Conservation (phyloP, 2,888 invertebrate genomes). For the Eumacrocentrus americanus region DNA sequence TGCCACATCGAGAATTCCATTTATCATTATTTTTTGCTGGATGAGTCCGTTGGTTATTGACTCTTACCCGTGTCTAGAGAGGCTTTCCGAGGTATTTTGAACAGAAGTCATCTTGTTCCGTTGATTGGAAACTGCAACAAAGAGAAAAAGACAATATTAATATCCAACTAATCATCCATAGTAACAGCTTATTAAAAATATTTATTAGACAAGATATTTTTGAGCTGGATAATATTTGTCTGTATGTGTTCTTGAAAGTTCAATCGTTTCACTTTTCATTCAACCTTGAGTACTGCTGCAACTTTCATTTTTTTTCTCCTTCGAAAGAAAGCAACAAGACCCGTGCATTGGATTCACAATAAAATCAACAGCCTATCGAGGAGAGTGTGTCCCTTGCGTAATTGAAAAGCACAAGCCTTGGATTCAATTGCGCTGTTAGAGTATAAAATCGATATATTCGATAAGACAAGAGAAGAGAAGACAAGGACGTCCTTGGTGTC, state of each 20-base stretch:
- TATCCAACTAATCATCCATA: background rate
- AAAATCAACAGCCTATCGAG: background rate
- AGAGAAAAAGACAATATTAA: background rate
- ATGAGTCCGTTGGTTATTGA: no score
- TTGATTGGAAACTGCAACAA: slow-evolving; percentile 48
- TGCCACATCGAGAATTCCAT: background rate
- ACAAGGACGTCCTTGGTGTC: background rate
- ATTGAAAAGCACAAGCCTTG: background rate
- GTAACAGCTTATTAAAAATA: background rate
- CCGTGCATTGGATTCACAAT: no score
- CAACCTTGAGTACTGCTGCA: background rate
- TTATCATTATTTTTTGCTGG: background rate
- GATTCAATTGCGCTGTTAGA: background rate
- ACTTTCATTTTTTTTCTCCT: background rate
- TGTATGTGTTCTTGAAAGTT: background rate
- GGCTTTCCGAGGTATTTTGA: slow-evolving; percentile 52
- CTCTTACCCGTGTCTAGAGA: slow-evolving; percentile 57
- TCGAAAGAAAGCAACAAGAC: background rate
- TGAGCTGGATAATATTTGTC: no score
- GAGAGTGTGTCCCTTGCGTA: no score
- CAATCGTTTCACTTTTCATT: background rate
- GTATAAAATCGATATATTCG: background rate
- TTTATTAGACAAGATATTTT: no score
- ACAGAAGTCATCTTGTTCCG: slow-evolving; percentile 54
- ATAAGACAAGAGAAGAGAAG: background rate